Evolutionary conservation across 2,113 vertebrate species (phyloP).

Genomic region (Sebastes fasciatus): DNA sequence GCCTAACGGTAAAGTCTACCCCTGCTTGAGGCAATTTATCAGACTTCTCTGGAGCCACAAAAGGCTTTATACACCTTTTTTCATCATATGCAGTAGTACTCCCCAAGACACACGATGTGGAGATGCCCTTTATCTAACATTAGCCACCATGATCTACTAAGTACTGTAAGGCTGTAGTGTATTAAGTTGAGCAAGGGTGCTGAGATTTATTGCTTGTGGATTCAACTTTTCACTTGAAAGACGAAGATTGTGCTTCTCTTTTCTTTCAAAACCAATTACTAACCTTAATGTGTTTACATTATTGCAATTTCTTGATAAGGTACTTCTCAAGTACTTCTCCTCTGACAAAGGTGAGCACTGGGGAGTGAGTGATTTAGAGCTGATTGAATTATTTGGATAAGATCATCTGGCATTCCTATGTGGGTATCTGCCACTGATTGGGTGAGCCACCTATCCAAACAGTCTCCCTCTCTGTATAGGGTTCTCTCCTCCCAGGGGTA

Average conservation of each 20-base stretch:
- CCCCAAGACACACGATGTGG: neutral
- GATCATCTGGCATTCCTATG: constrained; percentile 48
- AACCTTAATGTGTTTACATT: neutral
- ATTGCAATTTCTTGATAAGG: constrained; percentile 12
- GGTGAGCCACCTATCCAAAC: constrained; percentile 60
- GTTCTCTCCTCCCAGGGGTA: constrained; percentile 54
- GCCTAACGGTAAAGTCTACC: no score
- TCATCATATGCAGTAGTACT: neutral
- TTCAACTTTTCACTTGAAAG: neutral
- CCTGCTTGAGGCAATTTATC: neutral
- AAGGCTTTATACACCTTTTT: neutral
- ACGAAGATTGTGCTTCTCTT: neutral
- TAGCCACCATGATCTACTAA: neutral
- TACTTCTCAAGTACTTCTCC: neutral
- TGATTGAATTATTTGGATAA: constrained; percentile 67
- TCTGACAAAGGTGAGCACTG: constrained; percentile 14
- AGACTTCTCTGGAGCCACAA: neutral
- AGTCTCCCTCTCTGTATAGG: constrained; percentile 45
- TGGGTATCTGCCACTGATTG: constrained; percentile 58
- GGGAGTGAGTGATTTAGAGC: constrained; percentile 27
- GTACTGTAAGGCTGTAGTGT: neutral
- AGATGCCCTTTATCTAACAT: neutral
- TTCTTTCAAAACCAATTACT: neutral
- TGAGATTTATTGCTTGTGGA: neutral
- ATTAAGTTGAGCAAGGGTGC: neutral